Evolutionary conservation across 2,888 invertebrate species (phyloP).

Genomic region (Aspidiotus rigidus): DNA sequence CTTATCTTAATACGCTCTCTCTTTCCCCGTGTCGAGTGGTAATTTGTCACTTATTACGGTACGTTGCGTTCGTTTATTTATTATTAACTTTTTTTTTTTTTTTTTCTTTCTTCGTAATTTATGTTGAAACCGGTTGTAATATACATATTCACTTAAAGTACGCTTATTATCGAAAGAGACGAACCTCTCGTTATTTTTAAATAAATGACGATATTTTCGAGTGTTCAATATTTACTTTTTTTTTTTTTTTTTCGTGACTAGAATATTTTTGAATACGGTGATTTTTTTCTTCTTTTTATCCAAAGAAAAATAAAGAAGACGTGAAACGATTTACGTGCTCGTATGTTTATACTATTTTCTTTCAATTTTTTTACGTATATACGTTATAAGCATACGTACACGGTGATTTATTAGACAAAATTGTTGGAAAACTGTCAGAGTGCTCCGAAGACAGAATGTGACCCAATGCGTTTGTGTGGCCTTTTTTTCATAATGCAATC

Average conservation of each 20-base stretch:
- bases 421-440: too few relatives aligned
- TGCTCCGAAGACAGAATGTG: too few relatives aligned
- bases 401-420: too few relatives aligned
- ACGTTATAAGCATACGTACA: too few relatives aligned
- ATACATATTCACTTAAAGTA: background rate
- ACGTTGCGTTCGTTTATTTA: background rate
- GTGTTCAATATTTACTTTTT: constrained; percentile 1
- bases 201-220: background rate
- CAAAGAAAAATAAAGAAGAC: too few relatives aligned
- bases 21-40: constrained; percentile 21
- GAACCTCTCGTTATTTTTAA: background rate
- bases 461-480: too few relatives aligned
- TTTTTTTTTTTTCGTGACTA: background rate
- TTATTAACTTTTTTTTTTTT: constrained; percentile 4
- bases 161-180: constrained; percentile 1
- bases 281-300: too few relatives aligned
- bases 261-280: background rate
- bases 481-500: too few relatives aligned
- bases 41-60: constrained; percentile 29
- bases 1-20: constrained; percentile 8
- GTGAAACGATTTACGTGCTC: too few relatives aligned
- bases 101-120: background rate
- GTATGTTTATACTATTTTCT: too few relatives aligned
- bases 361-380: too few relatives aligned
- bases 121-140: constrained; percentile 2